Base-by-base conservation (phyloP, 2,888 invertebrate species). In the Camptogramma bilineatum region DNA sequence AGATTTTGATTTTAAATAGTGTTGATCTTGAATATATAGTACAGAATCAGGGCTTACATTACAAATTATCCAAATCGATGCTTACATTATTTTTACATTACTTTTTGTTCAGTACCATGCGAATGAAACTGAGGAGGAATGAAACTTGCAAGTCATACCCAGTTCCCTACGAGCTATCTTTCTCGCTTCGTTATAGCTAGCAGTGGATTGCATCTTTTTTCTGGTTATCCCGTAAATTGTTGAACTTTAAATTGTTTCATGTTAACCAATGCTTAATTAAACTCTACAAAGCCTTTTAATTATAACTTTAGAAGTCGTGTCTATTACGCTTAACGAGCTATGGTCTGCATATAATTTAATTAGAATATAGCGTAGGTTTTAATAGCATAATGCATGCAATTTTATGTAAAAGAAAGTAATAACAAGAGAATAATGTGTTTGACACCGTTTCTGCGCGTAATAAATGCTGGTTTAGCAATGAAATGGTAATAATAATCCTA, bases 221-320 rank as follows among this genome's bases (percentile, higher is more conserved):
- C 60, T 64, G 74, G 66, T 70, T 60, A 69, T 28, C 28, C 17
- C 60, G 52, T 61, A 69, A 62, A 66, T 68, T 65, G 62, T 67
- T 72, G 50, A 71, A 68, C 66, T 57, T 66, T 62, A 61, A 66
- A 69, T 68, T 59, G 69, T 69, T 70, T 68, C 67, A 50, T 68
- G 68, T 66, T 64, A 66, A 24, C 55, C 46, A 75, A 62, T 54
- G 69, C 67, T 68, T 73, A 66, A 73, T 76, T 72, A 75, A 55
- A 34, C 31, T 54, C 13, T 44, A 46, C 54, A 44, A 51, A 51
- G 51, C 55, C 55, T 55, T 44, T 24, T 62, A 50, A 62, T 51
- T 62, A 55, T 62, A 72, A 73, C 58, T 69, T 57, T 61, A 21
- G 54, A 39, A 50, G 55, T 46, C 55, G 44, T 51, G 19, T 55